A percentile compares a stretch with the other conserved stretches of the same genome.
Conservation (phyloP, 2,888 invertebrate genomes). For the Chloromyia formosa region DNA sequence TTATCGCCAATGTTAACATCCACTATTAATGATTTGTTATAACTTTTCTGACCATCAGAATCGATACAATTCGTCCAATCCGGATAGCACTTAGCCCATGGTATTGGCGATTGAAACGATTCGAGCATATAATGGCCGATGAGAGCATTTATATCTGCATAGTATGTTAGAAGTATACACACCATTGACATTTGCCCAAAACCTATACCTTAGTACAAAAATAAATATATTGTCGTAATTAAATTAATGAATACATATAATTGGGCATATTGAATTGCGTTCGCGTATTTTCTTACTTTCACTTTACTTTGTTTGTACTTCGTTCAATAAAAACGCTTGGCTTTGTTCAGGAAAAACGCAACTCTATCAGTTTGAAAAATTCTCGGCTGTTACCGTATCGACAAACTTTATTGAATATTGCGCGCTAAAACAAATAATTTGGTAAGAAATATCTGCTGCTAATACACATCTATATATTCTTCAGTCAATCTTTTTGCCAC, state of each 20-base stretch:
- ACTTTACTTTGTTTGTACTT: too few relatives aligned
- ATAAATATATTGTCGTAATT: not conserved
- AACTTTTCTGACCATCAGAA: slow-evolving; percentile 50
- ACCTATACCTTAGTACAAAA: slow-evolving; percentile 66
- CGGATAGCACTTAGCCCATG: slow-evolving; percentile 70
- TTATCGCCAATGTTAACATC: slow-evolving; percentile 15
- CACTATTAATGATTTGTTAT: slow-evolving; percentile 12
- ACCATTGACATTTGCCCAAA: slow-evolving; percentile 67
- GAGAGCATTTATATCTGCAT: slow-evolving; percentile 71
- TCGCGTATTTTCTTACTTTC: too few relatives aligned
- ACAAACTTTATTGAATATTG: too few relatives aligned
- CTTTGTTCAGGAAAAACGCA: too few relatives aligned
- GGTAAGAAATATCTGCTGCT: too few relatives aligned
- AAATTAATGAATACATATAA: not conserved
- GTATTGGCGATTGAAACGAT: slow-evolving; percentile 70
- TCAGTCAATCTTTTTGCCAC: too few relatives aligned
- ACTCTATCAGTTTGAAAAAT: too few relatives aligned
- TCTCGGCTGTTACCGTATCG: too few relatives aligned
- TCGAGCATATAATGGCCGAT: slow-evolving; percentile 70
- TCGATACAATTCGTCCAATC: slow-evolving; percentile 66
- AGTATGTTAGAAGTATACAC: slow-evolving; percentile 70
- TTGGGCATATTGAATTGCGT: too few relatives aligned
- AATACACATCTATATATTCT: too few relatives aligned
- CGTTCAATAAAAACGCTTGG: too few relatives aligned
- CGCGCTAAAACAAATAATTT: too few relatives aligned